These are phyloP conservation scores for Lithobates sylvaticus DNA, from an alignment of 2,797 vertebrate genomes.

Conservation along the genomic window DNA sequence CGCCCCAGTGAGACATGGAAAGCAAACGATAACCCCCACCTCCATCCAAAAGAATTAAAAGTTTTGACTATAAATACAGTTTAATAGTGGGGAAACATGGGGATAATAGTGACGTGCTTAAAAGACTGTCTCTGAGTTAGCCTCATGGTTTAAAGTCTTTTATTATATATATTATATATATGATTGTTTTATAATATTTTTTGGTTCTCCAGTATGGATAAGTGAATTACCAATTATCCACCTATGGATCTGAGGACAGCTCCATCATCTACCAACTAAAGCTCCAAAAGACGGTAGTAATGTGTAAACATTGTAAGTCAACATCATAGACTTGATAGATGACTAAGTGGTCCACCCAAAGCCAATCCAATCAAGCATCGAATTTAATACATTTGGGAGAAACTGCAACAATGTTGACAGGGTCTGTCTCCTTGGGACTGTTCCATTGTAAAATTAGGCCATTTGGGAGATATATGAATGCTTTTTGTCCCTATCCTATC, in stretches of 20 bases:
- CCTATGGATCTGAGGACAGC: neutral
- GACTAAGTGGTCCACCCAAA: neutral
- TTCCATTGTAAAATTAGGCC: neutral
- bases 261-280: neutral
- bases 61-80: no score
- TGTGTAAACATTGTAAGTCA: neutral
- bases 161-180: no score
- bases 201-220: no score
- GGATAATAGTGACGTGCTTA: no score
- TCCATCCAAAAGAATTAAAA: no score
- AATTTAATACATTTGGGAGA: neutral
- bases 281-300: neutral
- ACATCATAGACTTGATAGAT: neutral
- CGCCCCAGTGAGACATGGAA: no score
- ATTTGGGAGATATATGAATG: neutral
- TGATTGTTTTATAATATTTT: no score
- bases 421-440: neutral
- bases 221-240: no score
- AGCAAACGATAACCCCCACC: no score
- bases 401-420: neutral
- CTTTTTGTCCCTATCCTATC: neutral
- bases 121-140: no score
- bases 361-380: neutral
- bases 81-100: no score
- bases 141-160: no score